Base-by-base conservation (phyloP, 2,888 invertebrate genomes). In the Hypsopygia costalis region DNA sequence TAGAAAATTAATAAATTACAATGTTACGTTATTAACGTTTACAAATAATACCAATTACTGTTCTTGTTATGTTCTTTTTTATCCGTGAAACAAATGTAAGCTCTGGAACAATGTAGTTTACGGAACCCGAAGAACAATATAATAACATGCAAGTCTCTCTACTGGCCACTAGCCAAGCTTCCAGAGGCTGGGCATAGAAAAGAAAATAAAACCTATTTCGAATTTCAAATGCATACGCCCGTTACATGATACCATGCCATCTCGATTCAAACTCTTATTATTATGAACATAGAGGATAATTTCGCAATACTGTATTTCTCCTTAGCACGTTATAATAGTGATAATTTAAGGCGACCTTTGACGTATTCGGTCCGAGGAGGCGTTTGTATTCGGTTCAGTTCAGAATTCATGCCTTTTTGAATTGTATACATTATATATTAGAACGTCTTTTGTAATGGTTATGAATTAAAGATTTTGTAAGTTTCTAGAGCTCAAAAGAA, bases 121-220 rank as follows among this genome's bases (percentile, higher is more conserved):
- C 16, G 16, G 16, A 16, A 3, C 16, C 16, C 16, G 2, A 40
- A 47, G 41, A 44, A 47, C 43, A 43, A 40, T 21, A 35, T 46
- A 44, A 49, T 44, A 42, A 34, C 40, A 44, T 44, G 44, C 41
- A 44, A 46, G 36, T 25, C 11, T 22, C 42, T n/a, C 11, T 16
- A 39, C 41, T 49, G 49, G 49, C 44, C 39, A 39, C 11, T 21
- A 34, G 49, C 49, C 49, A 49, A 39, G 33, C 38, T 39, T 32
- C 32, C 21, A 31, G 27, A 33, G 10, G 33, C 38, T 25, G 11
- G 37, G 37, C 11, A 31, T 38, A 21, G 33, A 39, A 39, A 39
- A 39, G 20, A 28, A 31, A 39, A 39, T 28, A 38, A 38, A 38
- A 38, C 32, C 38, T 33, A 28, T 39, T 39, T 33, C 2, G 39